Conservation (phyloP, 2,113 vertebrate species). For the Prunella himalayana region DNA sequence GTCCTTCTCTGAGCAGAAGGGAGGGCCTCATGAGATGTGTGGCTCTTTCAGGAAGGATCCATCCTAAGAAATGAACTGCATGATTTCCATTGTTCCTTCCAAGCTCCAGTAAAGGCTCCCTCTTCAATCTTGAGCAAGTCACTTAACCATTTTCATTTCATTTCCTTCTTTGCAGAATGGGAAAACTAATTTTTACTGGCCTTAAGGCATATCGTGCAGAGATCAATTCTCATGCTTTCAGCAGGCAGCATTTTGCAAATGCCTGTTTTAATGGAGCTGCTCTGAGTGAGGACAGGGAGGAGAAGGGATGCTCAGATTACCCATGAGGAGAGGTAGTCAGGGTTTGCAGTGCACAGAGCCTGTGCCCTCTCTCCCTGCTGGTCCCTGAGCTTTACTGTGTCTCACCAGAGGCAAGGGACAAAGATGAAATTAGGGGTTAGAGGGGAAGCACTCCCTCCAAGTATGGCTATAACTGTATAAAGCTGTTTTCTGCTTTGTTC, state of each 20-base stretch:
- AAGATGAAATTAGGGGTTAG: background rate
- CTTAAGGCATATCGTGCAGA: background rate
- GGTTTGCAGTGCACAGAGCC: background rate
- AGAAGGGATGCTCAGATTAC: background rate
- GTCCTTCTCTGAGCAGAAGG: background rate
- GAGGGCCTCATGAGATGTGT: background rate
- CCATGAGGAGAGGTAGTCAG: background rate
- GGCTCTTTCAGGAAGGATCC: background rate
- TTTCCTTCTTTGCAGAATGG: background rate
- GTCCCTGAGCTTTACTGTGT: background rate
- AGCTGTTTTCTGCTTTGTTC: background rate
- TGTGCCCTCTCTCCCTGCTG: background rate
- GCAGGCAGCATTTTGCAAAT: background rate
- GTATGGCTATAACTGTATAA: background rate
- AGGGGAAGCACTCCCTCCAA: background rate
- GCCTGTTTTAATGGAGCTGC: background rate
- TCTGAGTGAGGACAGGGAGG: background rate
- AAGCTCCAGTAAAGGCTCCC: background rate
- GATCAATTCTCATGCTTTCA: background rate
- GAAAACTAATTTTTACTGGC: background rate
- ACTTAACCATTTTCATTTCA: background rate
- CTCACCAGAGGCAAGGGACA: background rate
- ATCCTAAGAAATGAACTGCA: background rate
- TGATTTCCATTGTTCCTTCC: background rate
- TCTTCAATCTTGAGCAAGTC: background rate